Conservation (phyloP, 2,797 vertebrate genomes). For the Triplophysa yarkandensis region DNA sequence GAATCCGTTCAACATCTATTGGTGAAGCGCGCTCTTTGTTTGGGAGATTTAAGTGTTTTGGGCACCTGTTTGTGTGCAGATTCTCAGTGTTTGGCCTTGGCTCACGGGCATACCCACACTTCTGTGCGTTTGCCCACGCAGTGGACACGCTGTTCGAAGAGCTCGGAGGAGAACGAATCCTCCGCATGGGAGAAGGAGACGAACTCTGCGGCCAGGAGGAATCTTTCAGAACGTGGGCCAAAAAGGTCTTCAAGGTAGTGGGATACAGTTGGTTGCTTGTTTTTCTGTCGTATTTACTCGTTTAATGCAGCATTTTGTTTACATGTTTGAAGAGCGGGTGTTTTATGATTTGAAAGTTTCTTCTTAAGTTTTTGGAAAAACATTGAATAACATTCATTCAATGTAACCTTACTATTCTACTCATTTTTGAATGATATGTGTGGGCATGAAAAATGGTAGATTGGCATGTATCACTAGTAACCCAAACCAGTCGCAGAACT, state of each 20-base stretch:
- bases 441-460: too few relatives aligned
- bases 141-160: conserved; percentile 97
- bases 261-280: neutral
- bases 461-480: too few relatives aligned
- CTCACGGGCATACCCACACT: conserved; percentile 96
- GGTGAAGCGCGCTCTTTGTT: conserved; percentile 23
- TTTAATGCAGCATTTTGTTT: neutral
- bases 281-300: neutral
- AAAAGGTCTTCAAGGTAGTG: conserved; percentile 96
- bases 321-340: too few relatives aligned
- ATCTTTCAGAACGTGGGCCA: conserved; percentile 98
- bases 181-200: conserved; percentile 97
- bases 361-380: too few relatives aligned
- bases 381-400: too few relatives aligned
- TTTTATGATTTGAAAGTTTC: too few relatives aligned
- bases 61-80: conserved; percentile 69
- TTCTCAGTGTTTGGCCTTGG: conserved; percentile 98
- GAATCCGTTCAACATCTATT: conserved; percentile 13
- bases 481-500: too few relatives aligned
- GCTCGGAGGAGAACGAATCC: conserved; percentile 95
- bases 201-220: conserved; percentile 98
- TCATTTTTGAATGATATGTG: too few relatives aligned
- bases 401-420: too few relatives aligned
- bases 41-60: conserved; percentile 28
- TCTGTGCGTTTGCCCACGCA: conserved; percentile 97